phyloP scores from a whole-genome alignment of 1,140 invertebrate genomes.

The Drosophila sulfurigaster region DNA sequence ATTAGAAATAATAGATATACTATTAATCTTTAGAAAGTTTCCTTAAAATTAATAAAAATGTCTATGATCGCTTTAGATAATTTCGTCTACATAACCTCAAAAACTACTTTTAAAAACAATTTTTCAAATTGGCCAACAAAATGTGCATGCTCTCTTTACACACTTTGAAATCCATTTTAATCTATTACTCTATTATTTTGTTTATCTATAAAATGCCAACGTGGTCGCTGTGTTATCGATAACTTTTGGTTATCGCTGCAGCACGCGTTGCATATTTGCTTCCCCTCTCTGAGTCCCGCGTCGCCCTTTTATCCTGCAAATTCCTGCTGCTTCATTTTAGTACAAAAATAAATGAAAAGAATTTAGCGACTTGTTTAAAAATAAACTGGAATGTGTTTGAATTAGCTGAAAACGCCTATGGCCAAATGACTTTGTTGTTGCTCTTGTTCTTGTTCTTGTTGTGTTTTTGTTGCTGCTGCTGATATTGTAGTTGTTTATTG shows the following conservation, averaged over 20 bases:
- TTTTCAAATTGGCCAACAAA: background rate
- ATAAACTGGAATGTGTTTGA: slow-evolving; percentile 81
- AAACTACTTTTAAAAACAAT: background rate
- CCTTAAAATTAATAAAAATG: too few species aligned
- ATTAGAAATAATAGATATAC: too few species aligned
- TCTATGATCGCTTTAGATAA: too few species aligned
- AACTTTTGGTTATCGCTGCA: slow-evolving; percentile 50
- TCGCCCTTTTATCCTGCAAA: slow-evolving; percentile 17
- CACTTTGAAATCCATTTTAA: background rate
- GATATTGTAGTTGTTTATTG: background rate
- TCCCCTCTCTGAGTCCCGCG: slow-evolving; percentile 6
- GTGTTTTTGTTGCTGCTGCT: background rate
- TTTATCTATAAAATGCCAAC: slow-evolving; percentile 3
- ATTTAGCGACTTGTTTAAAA: slow-evolving; percentile 78
- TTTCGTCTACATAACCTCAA: background rate
- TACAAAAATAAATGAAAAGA: slow-evolving; percentile 72
- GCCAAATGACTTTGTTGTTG: slow-evolving; percentile 55
- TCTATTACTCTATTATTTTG: background rate
- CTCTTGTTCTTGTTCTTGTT: slow-evolving; percentile 26
- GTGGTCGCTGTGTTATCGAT: slow-evolving; percentile 64
- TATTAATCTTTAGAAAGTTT: too few species aligned
- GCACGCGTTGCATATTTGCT: slow-evolving; percentile 28
- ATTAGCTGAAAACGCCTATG: slow-evolving; percentile 63
- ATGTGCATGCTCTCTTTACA: too few species aligned
- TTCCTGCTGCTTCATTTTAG: slow-evolving; percentile 45